A percentile compares a stretch with the other conserved stretches of the same genome.
These are phyloP conservation scores for Troides oblongomaculatus DNA, from an alignment of 2,888 invertebrate species.

Conservation along the genomic window DNA sequence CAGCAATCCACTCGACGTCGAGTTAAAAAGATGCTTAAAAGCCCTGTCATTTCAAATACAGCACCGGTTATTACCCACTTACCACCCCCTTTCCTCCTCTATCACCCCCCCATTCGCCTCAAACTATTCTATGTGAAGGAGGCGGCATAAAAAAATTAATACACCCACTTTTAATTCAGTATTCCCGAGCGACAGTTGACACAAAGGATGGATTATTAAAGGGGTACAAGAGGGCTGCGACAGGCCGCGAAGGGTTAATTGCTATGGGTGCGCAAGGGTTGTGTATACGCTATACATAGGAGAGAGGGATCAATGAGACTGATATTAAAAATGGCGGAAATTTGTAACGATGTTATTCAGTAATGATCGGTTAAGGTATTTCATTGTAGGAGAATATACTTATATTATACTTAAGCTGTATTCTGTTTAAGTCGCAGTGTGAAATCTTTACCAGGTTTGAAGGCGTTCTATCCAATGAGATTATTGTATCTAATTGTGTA, in stretches of 20 bases:
- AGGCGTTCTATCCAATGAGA: too few relatives aligned
- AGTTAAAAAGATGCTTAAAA: conserved; percentile 54
- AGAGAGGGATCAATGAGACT: conserved; percentile 7
- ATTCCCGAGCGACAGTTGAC: conserved; percentile 72
- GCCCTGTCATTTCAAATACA: conserved; percentile 57
- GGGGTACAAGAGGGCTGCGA: conserved; percentile 73
- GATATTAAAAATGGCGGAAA: conserved; percentile 48
- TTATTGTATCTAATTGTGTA: not conserved
- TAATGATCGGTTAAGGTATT: not conserved
- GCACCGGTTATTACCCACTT: conserved; percentile 66
- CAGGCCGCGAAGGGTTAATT: conserved; percentile 73
- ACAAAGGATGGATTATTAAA: conserved; percentile 65
- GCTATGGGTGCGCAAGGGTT: conserved; percentile 58
- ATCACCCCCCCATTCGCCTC: conserved; percentile 36
- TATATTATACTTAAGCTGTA: not conserved
- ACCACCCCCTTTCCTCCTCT: conserved; percentile 40
- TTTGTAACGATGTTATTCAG: not conserved
- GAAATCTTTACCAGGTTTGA: too few relatives aligned
- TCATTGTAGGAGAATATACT: not conserved
- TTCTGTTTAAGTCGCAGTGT: too few relatives aligned
- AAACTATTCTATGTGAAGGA: conserved; percentile 46
- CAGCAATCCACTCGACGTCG: conserved; percentile 39
- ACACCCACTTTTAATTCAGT: conserved; percentile 75
- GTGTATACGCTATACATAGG: conserved; percentile 43
- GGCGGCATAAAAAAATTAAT: conserved; percentile 52